A percentile compares a stretch with the other conserved stretches of the same genome.
Conservation (phyloP, 2,888 invertebrate species). For the Lasioglossum calceatum region DNA sequence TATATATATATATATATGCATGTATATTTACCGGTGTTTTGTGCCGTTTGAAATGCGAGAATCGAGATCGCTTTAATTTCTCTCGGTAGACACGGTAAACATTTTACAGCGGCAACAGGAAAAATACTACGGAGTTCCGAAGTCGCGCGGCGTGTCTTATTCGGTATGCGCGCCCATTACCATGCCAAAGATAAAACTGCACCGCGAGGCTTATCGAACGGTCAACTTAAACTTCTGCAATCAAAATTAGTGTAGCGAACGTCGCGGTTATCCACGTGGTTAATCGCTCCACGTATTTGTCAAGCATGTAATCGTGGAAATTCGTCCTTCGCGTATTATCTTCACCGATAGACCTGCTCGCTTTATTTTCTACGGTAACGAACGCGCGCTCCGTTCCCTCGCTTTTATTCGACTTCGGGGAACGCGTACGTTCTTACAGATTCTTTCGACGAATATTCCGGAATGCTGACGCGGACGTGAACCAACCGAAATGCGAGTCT, state of each 20-base stretch:
- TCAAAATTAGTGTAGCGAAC: constrained; percentile 52
- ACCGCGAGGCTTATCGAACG: constrained; percentile 59
- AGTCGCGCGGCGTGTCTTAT: background rate
- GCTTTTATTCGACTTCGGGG: background rate
- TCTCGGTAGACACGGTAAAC: background rate
- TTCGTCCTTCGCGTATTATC: constrained; percentile 70
- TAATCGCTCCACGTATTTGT: constrained; percentile 58
- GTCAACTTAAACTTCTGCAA: constrained; percentile 61
- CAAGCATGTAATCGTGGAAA: constrained; percentile 66
- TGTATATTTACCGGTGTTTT: constrained; percentile 23
- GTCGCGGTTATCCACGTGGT: constrained; percentile 6
- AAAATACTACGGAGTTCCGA: background rate
- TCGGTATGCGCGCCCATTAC: background rate
- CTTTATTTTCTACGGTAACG: constrained; percentile 34
- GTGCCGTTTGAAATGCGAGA: background rate
- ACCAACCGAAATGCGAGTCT: background rate
- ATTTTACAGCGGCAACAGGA: background rate
- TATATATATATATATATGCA: no score
- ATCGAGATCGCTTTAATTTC: background rate
- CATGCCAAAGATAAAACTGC: constrained; percentile 55
- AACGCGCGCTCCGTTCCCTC: constrained; percentile 23
- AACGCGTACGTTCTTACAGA: background rate
- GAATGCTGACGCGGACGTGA: background rate
- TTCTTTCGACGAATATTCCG: background rate
- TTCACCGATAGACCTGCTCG: constrained; percentile 62